phyloP scores from a whole-genome alignment of 2,888 invertebrate species.

The Pollenia angustigena region DNA sequence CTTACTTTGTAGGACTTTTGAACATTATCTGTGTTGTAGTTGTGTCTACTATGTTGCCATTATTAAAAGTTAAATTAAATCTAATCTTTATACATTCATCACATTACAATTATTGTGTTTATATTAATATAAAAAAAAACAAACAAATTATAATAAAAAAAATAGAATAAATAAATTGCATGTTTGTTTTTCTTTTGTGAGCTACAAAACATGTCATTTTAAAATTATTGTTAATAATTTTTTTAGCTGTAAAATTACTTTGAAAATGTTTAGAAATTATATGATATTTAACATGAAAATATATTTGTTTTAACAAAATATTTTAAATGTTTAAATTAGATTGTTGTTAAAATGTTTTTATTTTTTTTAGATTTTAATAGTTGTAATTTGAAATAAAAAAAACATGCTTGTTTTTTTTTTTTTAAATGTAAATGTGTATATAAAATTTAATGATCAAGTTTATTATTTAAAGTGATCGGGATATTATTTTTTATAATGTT shows the following conservation, averaged over 20 bases:
- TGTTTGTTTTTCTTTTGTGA: conserved; percentile 62
- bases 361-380: conserved; percentile 26
- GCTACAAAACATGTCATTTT: conserved; percentile 66
- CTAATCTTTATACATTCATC: conserved; percentile 65
- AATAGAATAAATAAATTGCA: conserved; percentile 52
- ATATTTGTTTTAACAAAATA: conserved; percentile 71
- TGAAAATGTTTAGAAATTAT: conserved; percentile 51
- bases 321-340: conserved; percentile 60
- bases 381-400: neutral
- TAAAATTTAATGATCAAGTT: conserved; percentile 15
- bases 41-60: neutral
- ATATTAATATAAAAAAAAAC: conserved; percentile 12
- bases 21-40: neutral
- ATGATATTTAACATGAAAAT: conserved; percentile 46
- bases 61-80: conserved; percentile 54
- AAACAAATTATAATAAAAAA: conserved; percentile 7
- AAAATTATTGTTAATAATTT: conserved; percentile 64
- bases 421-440: neutral
- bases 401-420: neutral
- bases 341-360: conserved; percentile 52
- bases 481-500: neutral
- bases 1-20: neutral
- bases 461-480: neutral
- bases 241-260: conserved; percentile 47
- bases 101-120: conserved; percentile 61